Conservation (phyloP, 2,797 vertebrate genomes). For the Poeciliopsis paucimaculata region DNA sequence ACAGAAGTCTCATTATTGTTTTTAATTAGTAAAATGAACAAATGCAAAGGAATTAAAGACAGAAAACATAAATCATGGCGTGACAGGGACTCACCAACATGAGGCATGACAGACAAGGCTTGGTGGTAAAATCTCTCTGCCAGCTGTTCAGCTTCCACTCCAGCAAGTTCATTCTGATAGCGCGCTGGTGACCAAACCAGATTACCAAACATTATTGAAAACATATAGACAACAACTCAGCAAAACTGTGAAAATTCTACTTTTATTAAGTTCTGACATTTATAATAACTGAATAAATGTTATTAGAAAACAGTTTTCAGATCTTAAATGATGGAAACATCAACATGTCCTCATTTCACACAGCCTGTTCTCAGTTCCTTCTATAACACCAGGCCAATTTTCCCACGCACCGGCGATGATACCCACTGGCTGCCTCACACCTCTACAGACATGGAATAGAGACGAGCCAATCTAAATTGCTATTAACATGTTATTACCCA, state of each 20-base stretch:
- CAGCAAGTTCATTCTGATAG: constrained; percentile 96
- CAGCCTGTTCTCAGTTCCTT: constrained; percentile 12
- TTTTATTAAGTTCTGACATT: not conserved
- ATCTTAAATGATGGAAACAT: not conserved
- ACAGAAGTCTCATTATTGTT: too few species aligned
- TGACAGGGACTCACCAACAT: constrained; percentile 87
- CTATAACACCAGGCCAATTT: constrained; percentile 11
- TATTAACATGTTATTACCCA: constrained; percentile 83
- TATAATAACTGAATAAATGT: not conserved
- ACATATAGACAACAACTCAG: not conserved
- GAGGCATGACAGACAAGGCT: constrained; percentile 93
- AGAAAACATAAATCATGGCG: not conserved
- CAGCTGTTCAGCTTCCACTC: constrained; percentile 93
- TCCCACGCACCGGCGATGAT: constrained; percentile 38
- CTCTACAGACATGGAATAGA: constrained; percentile 14
- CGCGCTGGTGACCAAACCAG: constrained; percentile 81
- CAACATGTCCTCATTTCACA: constrained; percentile 4
- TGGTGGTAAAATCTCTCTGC: constrained; percentile 97
- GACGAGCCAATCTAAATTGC: constrained; percentile 18
- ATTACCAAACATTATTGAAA: not conserved
- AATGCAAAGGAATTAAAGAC: not conserved
- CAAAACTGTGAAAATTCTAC: not conserved
- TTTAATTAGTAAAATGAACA: not conserved
- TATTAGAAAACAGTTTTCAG: not conserved
- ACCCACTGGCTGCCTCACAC: constrained; percentile 44